These are phyloP conservation scores for Scaptomyza pallida DNA, from an alignment of 1,140 invertebrate genomes.

Conservation along the genomic window DNA sequence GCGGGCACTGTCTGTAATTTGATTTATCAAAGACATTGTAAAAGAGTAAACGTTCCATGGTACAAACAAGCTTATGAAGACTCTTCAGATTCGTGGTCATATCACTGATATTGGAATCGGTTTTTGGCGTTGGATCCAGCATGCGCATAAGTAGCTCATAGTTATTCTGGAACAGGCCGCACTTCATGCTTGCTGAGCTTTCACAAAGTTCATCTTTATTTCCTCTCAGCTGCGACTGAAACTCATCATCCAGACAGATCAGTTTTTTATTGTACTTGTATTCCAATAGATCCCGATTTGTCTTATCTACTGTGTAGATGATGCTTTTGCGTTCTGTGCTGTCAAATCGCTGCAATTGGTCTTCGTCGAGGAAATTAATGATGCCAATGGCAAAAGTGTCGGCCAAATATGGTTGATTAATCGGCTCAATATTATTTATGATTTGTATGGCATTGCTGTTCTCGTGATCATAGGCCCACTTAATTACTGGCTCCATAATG, in stretches of 20 bases:
- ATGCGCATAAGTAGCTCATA: slow-evolving; percentile 75
- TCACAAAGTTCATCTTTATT: neutral
- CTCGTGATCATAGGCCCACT: slow-evolving; percentile 63
- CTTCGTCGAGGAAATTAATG: slow-evolving; percentile 74
- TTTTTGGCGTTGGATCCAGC: slow-evolving; percentile 51
- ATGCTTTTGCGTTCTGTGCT: neutral
- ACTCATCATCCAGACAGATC: slow-evolving; percentile 48
- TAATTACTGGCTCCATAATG: slow-evolving; percentile 54
- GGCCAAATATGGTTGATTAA: slow-evolving; percentile 60
- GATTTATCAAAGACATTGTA: slow-evolving; percentile 71
- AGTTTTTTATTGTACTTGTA: slow-evolving; percentile 71
- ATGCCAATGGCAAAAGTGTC: slow-evolving; percentile 74
- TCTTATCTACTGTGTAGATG: neutral
- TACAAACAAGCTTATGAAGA: slow-evolving; percentile 54
- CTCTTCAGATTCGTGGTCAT: slow-evolving; percentile 55
- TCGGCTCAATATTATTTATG: slow-evolving; percentile 65
- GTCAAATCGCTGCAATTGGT: slow-evolving; percentile 39
- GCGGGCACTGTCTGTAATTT: slow-evolving; percentile 54
- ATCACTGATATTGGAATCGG: slow-evolving; percentile 32
- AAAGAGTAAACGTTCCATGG: slow-evolving; percentile 63
- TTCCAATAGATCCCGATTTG: slow-evolving; percentile 35
- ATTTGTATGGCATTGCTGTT: slow-evolving; percentile 54
- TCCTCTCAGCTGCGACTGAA: slow-evolving; percentile 7
- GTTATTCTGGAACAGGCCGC: slow-evolving; percentile 67
- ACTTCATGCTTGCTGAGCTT: slow-evolving; percentile 27